These are phyloP conservation scores for Microplitis manilae DNA, from an alignment of 2,888 invertebrate genomes.

Conservation along the genomic window DNA sequence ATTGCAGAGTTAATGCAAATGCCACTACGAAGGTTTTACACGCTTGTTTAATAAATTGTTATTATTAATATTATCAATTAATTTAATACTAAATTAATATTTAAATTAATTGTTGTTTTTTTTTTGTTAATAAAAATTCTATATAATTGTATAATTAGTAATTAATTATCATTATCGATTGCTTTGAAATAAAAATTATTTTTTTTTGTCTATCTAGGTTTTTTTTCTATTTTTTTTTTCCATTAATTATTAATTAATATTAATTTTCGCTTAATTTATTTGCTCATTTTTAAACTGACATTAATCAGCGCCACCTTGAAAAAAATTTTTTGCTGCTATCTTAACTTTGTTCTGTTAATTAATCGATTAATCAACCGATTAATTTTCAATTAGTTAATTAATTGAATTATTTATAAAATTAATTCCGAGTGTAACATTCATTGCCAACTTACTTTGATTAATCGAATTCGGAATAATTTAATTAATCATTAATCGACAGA, in stretches of 20 bases:
- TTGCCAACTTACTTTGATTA: too few species aligned
- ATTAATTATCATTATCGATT: slow-evolving; percentile 1
- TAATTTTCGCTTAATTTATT: slow-evolving; percentile 38
- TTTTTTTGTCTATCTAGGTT: slow-evolving; percentile 41
- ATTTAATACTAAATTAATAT: background rate
- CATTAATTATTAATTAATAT: slow-evolving; percentile 12
- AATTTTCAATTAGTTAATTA: too few species aligned
- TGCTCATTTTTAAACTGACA: background rate
- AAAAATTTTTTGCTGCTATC: too few species aligned
- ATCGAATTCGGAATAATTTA: too few species aligned
- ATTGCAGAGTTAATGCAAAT: slow-evolving; percentile 34
- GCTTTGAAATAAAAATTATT: slow-evolving; percentile 31
- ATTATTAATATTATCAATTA: slow-evolving; percentile 39
- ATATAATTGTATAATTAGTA: slow-evolving; percentile 5
- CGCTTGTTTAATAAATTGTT: slow-evolving; percentile 34
- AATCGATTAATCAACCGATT: background rate
- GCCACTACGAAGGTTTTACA: slow-evolving; percentile 54
- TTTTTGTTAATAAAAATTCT: slow-evolving; percentile 1
- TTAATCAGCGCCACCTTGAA: background rate
- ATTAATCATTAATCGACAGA: too few species aligned
- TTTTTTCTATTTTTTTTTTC: slow-evolving; percentile 46
- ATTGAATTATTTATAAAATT: too few species aligned
- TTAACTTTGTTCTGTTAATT: background rate
- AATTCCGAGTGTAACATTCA: too few species aligned
- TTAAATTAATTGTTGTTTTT: background rate